A percentile compares a stretch with the other conserved stretches of the same genome.
These are phyloP conservation scores for Drosophila micromelanica DNA, from an alignment of 1,140 invertebrate species.

Conservation along the genomic window DNA sequence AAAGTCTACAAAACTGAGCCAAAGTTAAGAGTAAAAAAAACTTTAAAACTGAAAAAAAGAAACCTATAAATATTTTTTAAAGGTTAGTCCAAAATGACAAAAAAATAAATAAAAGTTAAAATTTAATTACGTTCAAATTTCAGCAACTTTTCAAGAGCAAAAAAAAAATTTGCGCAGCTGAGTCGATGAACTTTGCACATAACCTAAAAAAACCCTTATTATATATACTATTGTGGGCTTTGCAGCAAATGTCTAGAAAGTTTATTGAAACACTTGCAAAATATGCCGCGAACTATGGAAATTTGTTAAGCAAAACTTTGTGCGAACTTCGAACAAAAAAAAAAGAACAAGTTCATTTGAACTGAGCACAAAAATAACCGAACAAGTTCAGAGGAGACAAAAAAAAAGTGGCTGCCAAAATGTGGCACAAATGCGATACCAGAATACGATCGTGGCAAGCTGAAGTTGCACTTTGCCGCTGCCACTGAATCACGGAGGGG, in stretches of 20 bases:
- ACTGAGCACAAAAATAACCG: not conserved
- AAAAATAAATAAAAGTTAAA: not conserved
- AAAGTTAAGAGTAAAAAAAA: not conserved
- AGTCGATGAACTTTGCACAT: conserved; percentile 14
- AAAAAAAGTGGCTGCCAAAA: no score
- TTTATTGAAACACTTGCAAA: conserved; percentile 12
- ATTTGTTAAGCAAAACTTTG: conserved; percentile 5
- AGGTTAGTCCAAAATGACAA: not conserved
- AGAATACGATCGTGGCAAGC: conserved; percentile 1
- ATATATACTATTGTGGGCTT: conserved; percentile 6
- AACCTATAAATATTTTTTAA: not conserved
- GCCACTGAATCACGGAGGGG: not conserved
- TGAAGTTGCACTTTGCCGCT: not conserved
- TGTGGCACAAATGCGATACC: no score
- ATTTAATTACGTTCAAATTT: conserved; percentile 5
- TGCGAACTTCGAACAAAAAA: conserved; percentile 2
- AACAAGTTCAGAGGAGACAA: not conserved
- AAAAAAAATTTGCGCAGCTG: conserved; percentile 1
- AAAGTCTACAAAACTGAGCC: not conserved
- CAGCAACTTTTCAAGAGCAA: not conserved
- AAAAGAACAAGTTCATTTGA: conserved; percentile 9
- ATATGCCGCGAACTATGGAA: conserved; percentile 15
- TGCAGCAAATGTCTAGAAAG: conserved; percentile 14
- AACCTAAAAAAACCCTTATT: no score
- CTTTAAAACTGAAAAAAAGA: not conserved